A percentile compares a stretch with the other conserved stretches of the same genome.
Evolutionary conservation across 2,888 invertebrate genomes (phyloP).

Genomic region (Aporophyla nigra): DNA sequence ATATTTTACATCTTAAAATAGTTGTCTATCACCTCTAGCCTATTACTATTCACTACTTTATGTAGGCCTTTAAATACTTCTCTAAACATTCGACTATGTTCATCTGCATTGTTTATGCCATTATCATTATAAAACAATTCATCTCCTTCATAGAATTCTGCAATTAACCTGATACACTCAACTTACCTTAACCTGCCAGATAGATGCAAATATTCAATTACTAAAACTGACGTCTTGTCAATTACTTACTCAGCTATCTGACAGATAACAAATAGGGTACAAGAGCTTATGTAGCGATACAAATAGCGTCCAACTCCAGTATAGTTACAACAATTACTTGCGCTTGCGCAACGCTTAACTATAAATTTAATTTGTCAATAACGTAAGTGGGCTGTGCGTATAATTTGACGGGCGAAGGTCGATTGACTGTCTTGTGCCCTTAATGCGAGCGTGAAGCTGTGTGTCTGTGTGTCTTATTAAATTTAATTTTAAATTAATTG

Average conservation of each 20-base stretch:
- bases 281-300: constrained; percentile 58
- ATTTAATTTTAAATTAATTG: constrained; percentile 48
- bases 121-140: constrained; percentile 6
- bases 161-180: constrained; percentile 49
- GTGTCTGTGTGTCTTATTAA: constrained; percentile 38
- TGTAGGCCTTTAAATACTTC: background rate
- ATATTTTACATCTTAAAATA: background rate
- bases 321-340: constrained; percentile 62
- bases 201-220: constrained; percentile 63
- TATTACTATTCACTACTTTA: background rate
- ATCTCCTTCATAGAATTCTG: constrained; percentile 26
- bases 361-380: constrained; percentile 75
- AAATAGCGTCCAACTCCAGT: constrained; percentile 49
- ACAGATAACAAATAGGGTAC: constrained; percentile 64
- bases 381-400: constrained; percentile 70
- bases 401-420: constrained; percentile 74
- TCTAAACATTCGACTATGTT: background rate
- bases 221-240: constrained; percentile 60
- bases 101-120: background rate
- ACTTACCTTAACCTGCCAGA: constrained; percentile 42
- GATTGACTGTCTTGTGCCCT: constrained; percentile 60
- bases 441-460: constrained; percentile 46
- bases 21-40: background rate
- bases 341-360: constrained; percentile 57
- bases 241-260: constrained; percentile 61